Conservation (phyloP, 92 coral and sea anemone genomes). For the Porites cylindrica region DNA sequence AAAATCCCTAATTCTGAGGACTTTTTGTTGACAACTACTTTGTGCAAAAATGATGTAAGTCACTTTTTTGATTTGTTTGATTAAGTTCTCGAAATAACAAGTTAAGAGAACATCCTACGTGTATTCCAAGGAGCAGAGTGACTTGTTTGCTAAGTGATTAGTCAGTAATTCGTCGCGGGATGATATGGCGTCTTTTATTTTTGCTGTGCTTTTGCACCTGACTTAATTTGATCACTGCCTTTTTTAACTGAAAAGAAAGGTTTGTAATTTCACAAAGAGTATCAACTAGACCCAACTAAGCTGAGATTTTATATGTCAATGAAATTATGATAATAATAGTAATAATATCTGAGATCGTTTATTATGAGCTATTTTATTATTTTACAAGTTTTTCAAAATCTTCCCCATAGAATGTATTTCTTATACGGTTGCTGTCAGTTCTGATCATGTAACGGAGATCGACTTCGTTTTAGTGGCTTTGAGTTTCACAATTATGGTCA, state of each 20-base stretch:
- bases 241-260: neutral
- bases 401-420: too few species aligned
- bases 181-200: neutral
- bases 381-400: too few species aligned
- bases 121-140: neutral
- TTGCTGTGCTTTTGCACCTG: neutral
- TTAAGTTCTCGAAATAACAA: neutral
- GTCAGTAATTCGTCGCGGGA: neutral
- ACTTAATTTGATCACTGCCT: neutral
- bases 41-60: neutral
- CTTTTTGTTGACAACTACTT: neutral
- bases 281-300: neutral
- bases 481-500: too few species aligned
- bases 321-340: too few species aligned
- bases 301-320: neutral
- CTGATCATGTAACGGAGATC: too few species aligned
- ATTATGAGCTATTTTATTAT: too few species aligned
- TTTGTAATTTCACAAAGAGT: too few species aligned
- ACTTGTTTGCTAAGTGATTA: neutral
- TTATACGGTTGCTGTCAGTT: too few species aligned
- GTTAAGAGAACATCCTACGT: neutral
- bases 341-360: too few species aligned
- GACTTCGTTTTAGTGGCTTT: too few species aligned
- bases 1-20: neutral
- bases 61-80: too few species aligned